Percentiles rank a stretch among this genome's conserved stretches.
Conservation (phyloP, 2,797 vertebrate species). For the Heterohyrax brucei region DNA sequence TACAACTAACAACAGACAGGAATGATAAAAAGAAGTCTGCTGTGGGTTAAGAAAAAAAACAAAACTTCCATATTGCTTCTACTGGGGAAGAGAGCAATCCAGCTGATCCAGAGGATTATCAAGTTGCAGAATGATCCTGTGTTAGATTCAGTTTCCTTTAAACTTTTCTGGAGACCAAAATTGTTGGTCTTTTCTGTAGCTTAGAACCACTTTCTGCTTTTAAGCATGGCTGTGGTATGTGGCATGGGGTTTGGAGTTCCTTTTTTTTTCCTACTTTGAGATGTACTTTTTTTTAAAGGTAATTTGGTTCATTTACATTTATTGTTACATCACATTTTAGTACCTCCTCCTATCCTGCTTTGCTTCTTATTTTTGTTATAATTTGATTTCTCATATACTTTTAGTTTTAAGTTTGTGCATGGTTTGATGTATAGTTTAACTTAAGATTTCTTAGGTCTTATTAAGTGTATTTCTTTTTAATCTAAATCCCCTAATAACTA, state of each 20-base stretch:
- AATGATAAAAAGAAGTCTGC: not conserved
- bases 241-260: no score
- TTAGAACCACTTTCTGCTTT: not conserved
- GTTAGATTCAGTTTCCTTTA: not conserved
- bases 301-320: constrained; percentile 25
- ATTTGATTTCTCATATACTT: not conserved
- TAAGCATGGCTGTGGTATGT: not conserved
- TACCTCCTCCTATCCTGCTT: not conserved
- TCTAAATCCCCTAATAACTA: constrained; percentile 1
- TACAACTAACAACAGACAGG: no score
- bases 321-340: not conserved
- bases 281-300: not conserved
- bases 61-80: not conserved
- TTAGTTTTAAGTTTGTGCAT: not conserved
- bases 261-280: not conserved
- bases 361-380: not conserved
- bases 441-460: constrained; percentile 40
- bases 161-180: not conserved
- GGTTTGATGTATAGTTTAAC: not conserved
- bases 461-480: not conserved
- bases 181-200: not conserved
- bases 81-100: not conserved
- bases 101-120: not conserved
- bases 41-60: not conserved
- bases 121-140: not conserved